These are phyloP conservation scores for Labeo calbasu DNA, from an alignment of 2,797 vertebrate species.

Conservation along the genomic window DNA sequence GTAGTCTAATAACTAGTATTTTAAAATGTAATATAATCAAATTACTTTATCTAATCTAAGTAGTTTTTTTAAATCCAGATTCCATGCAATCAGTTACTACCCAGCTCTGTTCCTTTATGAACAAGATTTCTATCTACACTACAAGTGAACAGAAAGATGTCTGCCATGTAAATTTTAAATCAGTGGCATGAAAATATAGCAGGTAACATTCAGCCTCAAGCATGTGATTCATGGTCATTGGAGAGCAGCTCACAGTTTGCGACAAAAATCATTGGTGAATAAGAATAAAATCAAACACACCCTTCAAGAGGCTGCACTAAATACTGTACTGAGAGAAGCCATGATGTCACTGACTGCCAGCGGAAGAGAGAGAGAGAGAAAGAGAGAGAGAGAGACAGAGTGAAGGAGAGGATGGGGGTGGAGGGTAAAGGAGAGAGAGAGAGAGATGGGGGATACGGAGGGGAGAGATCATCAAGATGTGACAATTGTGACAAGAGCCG, in stretches of 20 bases:
- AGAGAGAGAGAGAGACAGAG: not conserved
- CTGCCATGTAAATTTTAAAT: slow-evolving; percentile 28
- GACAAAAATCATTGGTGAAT: slow-evolving; percentile 52
- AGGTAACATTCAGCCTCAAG: slow-evolving; percentile 53
- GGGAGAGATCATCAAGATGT: slow-evolving; percentile 89
- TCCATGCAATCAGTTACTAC: too few relatives aligned
- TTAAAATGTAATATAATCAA: too few relatives aligned
- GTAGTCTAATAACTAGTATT: too few relatives aligned
- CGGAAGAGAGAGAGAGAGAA: not conserved
- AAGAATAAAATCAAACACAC: slow-evolving; percentile 68
- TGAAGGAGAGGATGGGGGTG: slow-evolving; percentile 55
- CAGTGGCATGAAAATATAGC: slow-evolving; percentile 34
- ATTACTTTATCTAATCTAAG: too few relatives aligned
- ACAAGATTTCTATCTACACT: not conserved
- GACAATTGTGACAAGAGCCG: slow-evolving; percentile 98
- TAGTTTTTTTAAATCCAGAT: too few relatives aligned
- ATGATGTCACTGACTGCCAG: slow-evolving; percentile 73
- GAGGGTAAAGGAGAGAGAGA: slow-evolving; percentile 60
- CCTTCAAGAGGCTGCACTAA: slow-evolving; percentile 70
- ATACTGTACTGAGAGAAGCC: slow-evolving; percentile 76
- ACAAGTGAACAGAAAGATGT: not conserved
- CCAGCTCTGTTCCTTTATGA: not conserved
- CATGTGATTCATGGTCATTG: slow-evolving; percentile 53
- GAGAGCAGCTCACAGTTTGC: slow-evolving; percentile 33
- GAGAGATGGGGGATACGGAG: slow-evolving; percentile 8